Evolutionary conservation across 2,888 invertebrate species (phyloP).

Genomic region (Carabus problematicus): DNA sequence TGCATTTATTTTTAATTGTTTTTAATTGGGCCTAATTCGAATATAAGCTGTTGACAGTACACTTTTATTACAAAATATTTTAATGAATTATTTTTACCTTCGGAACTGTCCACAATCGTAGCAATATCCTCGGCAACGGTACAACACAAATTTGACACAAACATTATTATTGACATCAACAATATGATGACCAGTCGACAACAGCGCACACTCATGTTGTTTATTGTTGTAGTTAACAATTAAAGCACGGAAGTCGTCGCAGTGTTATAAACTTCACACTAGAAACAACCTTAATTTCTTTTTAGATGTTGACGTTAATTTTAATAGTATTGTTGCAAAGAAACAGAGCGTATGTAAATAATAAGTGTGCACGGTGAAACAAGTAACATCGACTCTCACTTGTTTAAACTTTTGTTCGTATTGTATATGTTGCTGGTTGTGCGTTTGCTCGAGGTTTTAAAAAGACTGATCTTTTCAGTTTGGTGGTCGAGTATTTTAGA

Average conservation of each 20-base stretch:
- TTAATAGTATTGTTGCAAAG: slow-evolving; percentile 25
- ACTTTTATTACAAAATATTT: not conserved
- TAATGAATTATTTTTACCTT: slow-evolving; percentile 18
- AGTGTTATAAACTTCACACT: slow-evolving; percentile 33
- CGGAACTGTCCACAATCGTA: slow-evolving; percentile 22
- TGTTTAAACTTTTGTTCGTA: slow-evolving; percentile 15
- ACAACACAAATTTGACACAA: slow-evolving; percentile 26
- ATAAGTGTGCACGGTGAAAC: slow-evolving; percentile 27
- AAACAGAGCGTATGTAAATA: slow-evolving; percentile 35
- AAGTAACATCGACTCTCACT: slow-evolving; percentile 32
- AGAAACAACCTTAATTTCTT: slow-evolving; percentile 26
- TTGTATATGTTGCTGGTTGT: slow-evolving; percentile 8
- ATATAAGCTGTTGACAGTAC: not conserved
- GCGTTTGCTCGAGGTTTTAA: slow-evolving; percentile 17
- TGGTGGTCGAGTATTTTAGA: slow-evolving; percentile 33
- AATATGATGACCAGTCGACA: slow-evolving; percentile 17
- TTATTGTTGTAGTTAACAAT: slow-evolving; percentile 22
- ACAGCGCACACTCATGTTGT: slow-evolving; percentile 20
- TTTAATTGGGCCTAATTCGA: not conserved
- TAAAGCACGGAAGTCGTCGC: slow-evolving; percentile 9
- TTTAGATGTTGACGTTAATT: slow-evolving; percentile 13
- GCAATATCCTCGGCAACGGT: slow-evolving; percentile 36
- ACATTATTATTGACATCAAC: slow-evolving; percentile 13
- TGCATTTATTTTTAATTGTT: no score
- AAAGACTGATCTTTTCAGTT: slow-evolving; percentile 26